Base-by-base conservation (phyloP, 2,113 vertebrate species). In the Saccopteryx bilineata region DNA sequence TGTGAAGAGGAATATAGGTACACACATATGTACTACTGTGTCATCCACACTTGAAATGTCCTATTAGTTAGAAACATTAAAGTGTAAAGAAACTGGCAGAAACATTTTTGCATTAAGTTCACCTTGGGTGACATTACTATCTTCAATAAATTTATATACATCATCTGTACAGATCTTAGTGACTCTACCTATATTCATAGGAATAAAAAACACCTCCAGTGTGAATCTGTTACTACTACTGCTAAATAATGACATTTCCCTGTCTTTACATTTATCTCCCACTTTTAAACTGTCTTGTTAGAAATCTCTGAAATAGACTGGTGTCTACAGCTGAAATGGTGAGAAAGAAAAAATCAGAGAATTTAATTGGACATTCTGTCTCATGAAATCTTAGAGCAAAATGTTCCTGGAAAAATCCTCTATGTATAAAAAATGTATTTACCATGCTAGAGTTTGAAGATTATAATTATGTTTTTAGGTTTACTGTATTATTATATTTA, bases 11-110 rank as follows among this genome's bases (percentile, higher is more conserved):
- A 89, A 85, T 87, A 33, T 65, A 82, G 69, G 39, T 26, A 15
- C 12, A 79, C 80, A 83, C 54, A 50, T 90, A 95, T 39, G 69
- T 66, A 71, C n/a, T 80, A 65, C 5, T 12, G 18, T 19, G 66
- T 90, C 50, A 31, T 12, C 46, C 19, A 90, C 18, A 90, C 50
- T 95, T 76, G 94, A 76, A 93, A 83, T n/a, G 79, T 86, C 78
- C 65, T 96, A 76, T 91, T 96, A 96, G 72, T 83, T 87, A 71
- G 88, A 98, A 97, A 97, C 95, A 97, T 96, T 96, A 91, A 96
- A 60, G 86, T 66, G 10, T 24, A 96, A 89, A 89, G 60, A 18
- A 82, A 12, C 92, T 89, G 4, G 0, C 75, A 80, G 96, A 93
- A 96, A 96, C 85, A 90, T 90, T 96, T 98, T 96, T 96, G 78